Evolutionary conservation across 53 echinoderm and acorn worm species (phyloP).

Genomic region (Zoroaster sp.): DNA sequence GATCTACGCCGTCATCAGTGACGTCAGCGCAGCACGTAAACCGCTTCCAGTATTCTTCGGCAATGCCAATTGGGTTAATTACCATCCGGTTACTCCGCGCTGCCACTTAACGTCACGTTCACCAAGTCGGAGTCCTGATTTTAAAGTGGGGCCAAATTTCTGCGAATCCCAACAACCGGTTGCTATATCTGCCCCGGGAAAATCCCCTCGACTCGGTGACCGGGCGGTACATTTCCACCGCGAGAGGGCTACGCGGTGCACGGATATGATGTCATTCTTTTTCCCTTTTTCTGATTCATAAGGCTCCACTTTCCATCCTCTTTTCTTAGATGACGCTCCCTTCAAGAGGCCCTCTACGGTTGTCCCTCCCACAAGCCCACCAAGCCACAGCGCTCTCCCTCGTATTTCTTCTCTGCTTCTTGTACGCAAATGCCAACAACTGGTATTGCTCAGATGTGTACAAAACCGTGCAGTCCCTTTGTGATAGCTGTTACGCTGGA

Average conservation of each 20-base stretch:
- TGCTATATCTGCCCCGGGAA: neutral
- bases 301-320: neutral
- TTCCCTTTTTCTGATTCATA: neutral
- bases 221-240: neutral
- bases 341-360: neutral
- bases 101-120: neutral
- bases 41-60: too few relatives aligned
- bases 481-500: constrained; percentile 52
- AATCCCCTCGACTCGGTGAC: neutral
- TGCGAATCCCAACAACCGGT: neutral
- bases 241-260: neutral
- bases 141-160: too few relatives aligned
- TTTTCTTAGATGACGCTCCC: constrained; percentile 6
- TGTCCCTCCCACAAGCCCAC: constrained; percentile 12
- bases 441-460: constrained; percentile 34
- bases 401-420: constrained; percentile 8
- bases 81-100: neutral
- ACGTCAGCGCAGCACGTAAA: too few relatives aligned
- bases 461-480: constrained; percentile 35
- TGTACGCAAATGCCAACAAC: constrained; percentile 16
- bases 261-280: neutral
- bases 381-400: constrained; percentile 23
- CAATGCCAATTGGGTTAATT: neutral
- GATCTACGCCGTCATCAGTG: too few relatives aligned
- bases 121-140: neutral